Evolutionary conservation across 2,113 vertebrate species (phyloP).

Genomic region (Rousettus leschenaultii): DNA sequence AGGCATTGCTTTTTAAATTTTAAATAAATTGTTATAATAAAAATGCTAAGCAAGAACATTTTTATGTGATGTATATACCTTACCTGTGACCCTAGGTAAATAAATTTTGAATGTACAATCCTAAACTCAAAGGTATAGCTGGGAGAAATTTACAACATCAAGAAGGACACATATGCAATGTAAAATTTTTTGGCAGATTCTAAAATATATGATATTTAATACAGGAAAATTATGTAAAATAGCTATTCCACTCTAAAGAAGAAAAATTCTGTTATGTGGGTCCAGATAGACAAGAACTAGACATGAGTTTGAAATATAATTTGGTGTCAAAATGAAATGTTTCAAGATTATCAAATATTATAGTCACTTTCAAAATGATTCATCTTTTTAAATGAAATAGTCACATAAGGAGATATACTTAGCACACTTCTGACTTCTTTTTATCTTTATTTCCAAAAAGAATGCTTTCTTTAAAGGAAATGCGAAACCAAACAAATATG

Average conservation of each 20-base stretch:
- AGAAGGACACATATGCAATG: not conserved
- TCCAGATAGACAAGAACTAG: not conserved
- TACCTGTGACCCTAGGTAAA: not conserved
- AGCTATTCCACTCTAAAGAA: not conserved
- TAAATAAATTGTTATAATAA: not conserved
- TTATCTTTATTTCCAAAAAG: conserved; percentile 37
- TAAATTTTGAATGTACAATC: not conserved
- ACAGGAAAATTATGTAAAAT: not conserved
- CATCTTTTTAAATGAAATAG: not conserved
- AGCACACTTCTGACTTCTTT: conserved; percentile 1
- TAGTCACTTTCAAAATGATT: not conserved
- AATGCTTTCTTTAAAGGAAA: conserved; percentile 49
- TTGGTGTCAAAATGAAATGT: not conserved
- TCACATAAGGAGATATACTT: not conserved
- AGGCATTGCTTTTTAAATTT: not conserved
- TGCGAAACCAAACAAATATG: conserved; percentile 20
- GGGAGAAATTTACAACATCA: not conserved
- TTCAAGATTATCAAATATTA: not conserved
- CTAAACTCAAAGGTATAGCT: not conserved
- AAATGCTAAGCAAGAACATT: not conserved
- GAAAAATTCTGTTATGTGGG: not conserved
- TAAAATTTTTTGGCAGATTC: not conserved
- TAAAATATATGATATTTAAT: not conserved
- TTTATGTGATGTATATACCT: not conserved
- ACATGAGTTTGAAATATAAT: not conserved